These are phyloP conservation scores for Pipistrellus pipistrellus DNA, from an alignment of 2,797 vertebrate genomes.

Conservation along the genomic window DNA sequence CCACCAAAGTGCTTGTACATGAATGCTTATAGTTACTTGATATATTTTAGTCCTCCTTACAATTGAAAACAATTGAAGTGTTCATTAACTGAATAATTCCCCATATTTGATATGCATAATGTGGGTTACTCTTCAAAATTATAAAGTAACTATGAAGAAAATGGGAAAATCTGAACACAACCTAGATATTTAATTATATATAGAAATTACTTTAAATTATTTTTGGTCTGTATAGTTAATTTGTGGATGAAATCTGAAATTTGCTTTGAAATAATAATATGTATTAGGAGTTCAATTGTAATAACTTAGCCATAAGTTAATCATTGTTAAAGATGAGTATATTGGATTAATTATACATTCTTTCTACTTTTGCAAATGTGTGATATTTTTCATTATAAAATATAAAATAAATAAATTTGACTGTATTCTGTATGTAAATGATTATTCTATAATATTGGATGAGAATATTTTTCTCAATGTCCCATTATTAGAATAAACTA, in stretches of 20 bases:
- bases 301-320: not conserved
- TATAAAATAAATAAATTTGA: not conserved
- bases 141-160: not conserved
- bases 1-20: not conserved
- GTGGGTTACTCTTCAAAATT: not conserved
- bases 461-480: not conserved
- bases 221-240: not conserved
- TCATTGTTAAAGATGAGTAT: not conserved
- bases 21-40: not conserved
- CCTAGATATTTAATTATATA: not conserved
- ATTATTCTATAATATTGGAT: not conserved
- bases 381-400: not conserved
- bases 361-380: not conserved
- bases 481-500: not conserved
- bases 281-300: not conserved
- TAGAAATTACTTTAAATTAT: not conserved
- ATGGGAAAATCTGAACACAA: not conserved
- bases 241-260: not conserved
- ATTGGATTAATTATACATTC: not conserved
- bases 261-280: not conserved
- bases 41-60: not conserved
- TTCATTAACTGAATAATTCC: not conserved
- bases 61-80: not conserved
- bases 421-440: not conserved
- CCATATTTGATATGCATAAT: not conserved